A percentile compares a stretch with the other conserved stretches of the same genome.
Evolutionary conservation across 2,888 invertebrate genomes (phyloP).

Genomic region (Oligia latruncula): DNA sequence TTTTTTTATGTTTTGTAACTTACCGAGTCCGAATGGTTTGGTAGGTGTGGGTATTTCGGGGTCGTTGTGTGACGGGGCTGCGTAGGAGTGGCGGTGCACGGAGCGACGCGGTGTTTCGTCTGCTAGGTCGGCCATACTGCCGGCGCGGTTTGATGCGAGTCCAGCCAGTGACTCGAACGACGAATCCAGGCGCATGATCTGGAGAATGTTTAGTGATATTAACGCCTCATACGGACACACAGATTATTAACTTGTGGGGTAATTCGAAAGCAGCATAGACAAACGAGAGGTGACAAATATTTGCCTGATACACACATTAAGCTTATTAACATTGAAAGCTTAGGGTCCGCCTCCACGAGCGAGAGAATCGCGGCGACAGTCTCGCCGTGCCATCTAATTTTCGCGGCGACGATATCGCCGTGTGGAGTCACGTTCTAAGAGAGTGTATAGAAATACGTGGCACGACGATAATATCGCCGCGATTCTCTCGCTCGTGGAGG

Average conservation of each 20-base stretch:
- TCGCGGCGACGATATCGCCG: too few relatives aligned
- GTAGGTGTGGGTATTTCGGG: constrained; percentile 90
- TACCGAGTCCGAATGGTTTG: constrained; percentile 96
- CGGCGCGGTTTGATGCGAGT: constrained; percentile 92
- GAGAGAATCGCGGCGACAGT: too few relatives aligned
- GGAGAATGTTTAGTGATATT: constrained; percentile 50
- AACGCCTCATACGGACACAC: background rate
- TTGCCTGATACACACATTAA: background rate
- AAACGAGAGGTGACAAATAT: background rate
- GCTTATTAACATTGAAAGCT: constrained; percentile 41
- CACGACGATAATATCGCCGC: too few relatives aligned
- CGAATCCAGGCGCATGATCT: constrained; percentile 95
- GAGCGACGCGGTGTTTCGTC: constrained; percentile 89
- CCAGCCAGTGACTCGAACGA: constrained; percentile 94
- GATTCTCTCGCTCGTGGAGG: too few relatives aligned
- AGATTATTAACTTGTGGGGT: background rate
- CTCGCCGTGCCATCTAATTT: too few relatives aligned
- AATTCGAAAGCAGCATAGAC: constrained; percentile 29
- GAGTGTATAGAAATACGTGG: too few relatives aligned
- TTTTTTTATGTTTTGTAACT: constrained; percentile 74
- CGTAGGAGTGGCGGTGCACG: constrained; percentile 89
- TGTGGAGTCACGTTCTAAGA: too few relatives aligned
- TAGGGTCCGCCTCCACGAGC: too few relatives aligned
- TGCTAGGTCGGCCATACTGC: constrained; percentile 95
- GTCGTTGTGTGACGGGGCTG: constrained; percentile 87